These are phyloP conservation scores for Anabacerthia variegaticeps DNA, from an alignment of 2,797 vertebrate species.

Conservation along the genomic window DNA sequence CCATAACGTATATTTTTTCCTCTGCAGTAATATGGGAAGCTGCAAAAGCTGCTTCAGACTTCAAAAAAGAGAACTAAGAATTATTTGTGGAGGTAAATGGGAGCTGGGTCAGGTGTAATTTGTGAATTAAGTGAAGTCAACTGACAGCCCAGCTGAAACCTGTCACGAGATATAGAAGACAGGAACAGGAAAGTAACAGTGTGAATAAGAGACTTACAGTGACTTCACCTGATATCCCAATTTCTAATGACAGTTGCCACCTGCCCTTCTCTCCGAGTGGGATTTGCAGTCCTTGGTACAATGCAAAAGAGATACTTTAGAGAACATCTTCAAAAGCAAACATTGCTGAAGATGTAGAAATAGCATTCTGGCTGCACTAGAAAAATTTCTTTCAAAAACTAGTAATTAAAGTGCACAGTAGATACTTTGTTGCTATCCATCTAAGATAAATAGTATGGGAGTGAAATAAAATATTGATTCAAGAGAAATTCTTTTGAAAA, in stretches of 20 bases:
- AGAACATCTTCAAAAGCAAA: background rate
- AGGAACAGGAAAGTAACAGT: background rate
- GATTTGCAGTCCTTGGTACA: background rate
- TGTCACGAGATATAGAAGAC: fast-evolving
- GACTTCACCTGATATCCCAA: background rate
- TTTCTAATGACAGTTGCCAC: background rate
- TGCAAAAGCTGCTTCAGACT: background rate
- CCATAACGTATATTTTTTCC: fast-evolving
- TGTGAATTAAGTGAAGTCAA: background rate
- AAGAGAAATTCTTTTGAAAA: background rate
- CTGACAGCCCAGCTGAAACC: background rate
- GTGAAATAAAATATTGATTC: background rate
- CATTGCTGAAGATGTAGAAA: background rate
- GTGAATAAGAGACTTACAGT: background rate
- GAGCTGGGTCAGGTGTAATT: background rate
- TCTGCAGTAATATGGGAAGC: background rate
- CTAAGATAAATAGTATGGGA: background rate
- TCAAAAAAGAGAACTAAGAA: background rate
- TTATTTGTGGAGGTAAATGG: background rate
- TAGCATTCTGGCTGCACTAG: background rate
- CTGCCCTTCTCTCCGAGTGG: background rate
- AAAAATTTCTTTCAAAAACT: background rate
- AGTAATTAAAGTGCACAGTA: background rate
- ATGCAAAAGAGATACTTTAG: background rate
- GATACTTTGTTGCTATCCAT: background rate